Conservation (phyloP, 2,797 vertebrate species). For the Peromyscus attwateri region DNA sequence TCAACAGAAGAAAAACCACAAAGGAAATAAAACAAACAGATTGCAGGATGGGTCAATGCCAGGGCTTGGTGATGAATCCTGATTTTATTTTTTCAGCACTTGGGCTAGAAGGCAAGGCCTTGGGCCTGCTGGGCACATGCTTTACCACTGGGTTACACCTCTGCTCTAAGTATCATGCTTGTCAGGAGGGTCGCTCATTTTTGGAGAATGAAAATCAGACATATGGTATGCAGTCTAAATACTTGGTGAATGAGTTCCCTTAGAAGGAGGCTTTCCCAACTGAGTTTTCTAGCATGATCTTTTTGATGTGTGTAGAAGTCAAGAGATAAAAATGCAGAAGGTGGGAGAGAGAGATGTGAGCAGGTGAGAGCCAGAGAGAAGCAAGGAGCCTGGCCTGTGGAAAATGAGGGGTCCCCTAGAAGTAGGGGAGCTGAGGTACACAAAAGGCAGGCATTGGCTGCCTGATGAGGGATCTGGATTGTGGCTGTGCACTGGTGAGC, state of each 20-base stretch:
- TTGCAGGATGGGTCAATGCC: background rate
- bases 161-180: background rate
- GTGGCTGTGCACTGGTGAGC: background rate
- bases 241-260: background rate
- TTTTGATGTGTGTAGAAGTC: background rate
- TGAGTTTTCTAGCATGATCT: background rate
- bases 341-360: background rate
- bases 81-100: background rate
- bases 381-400: too few relatives aligned
- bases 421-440: too few relatives aligned
- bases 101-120: background rate
- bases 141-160: too few relatives aligned
- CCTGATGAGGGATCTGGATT: too few relatives aligned
- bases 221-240: fast-evolving
- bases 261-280: background rate
- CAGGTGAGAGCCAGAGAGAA: fast-evolving
- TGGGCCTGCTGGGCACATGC: background rate
- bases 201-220: background rate
- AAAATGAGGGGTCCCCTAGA: background rate
- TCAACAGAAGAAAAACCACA: background rate
- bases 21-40: too few relatives aligned
- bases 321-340: background rate
- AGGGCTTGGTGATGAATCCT: background rate
- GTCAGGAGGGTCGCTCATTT: fast-evolving
- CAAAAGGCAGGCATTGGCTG: fast-evolving